Evolutionary conservation across 1,140 invertebrate species (phyloP).

Genomic region (Bombus polaris): DNA sequence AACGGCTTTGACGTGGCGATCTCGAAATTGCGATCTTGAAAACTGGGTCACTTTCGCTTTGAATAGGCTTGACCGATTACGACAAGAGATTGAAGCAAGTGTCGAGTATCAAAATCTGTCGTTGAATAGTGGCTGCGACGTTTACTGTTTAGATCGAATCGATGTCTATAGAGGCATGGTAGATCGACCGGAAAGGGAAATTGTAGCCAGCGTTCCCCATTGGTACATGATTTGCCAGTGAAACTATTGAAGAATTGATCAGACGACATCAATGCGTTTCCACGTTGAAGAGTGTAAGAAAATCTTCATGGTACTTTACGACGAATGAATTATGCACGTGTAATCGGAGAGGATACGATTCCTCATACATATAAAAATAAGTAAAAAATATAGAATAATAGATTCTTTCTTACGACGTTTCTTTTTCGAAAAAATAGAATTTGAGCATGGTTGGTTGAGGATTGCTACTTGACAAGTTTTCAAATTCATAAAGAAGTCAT

Average conservation of each 20-base stretch:
- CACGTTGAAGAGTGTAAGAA: background rate
- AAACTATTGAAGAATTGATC: background rate
- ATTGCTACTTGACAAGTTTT: background rate
- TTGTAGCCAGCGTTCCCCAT: background rate
- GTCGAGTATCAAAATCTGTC: constrained; percentile 11
- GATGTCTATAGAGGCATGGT: background rate
- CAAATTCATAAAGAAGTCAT: too few relatives aligned
- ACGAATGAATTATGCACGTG: background rate
- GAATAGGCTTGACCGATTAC: constrained; percentile 34
- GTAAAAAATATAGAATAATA: background rate
- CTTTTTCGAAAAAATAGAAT: too few relatives aligned
- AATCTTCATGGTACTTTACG: background rate
- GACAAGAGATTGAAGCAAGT: background rate
- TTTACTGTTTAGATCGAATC: constrained; percentile 19
- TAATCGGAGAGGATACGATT: background rate
- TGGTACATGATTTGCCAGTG: background rate
- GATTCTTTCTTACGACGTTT: background rate
- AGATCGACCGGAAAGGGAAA: constrained; percentile 1
- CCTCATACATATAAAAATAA: background rate
- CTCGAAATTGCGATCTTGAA: constrained; percentile 38
- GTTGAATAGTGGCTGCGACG: background rate
- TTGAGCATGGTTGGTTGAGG: background rate
- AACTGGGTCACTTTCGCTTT: constrained; percentile 44
- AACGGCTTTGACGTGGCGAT: constrained; percentile 30
- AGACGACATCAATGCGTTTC: background rate